phyloP scores from a whole-genome alignment of 2,888 invertebrate genomes.

The Apodemia duryi region DNA sequence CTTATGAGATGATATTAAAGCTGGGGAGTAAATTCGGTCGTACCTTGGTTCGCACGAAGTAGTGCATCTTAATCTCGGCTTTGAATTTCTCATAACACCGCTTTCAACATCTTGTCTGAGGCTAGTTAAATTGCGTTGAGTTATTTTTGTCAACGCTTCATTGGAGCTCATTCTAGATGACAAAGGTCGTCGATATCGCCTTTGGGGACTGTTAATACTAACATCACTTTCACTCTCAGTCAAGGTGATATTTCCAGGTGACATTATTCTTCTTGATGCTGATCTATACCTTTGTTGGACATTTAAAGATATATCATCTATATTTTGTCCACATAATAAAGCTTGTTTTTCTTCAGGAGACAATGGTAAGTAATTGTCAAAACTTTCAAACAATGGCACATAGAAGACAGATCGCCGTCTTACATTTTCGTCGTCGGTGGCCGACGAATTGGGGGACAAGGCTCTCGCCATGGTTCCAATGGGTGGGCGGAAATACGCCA shows the following conservation, averaged over 20 bases:
- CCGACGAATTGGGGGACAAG: conserved; percentile 51
- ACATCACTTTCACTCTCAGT: conserved; percentile 72
- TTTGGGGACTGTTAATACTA: conserved; percentile 60
- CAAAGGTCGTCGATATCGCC: conserved; percentile 60
- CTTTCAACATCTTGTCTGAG: conserved; percentile 63
- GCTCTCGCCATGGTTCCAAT: conserved; percentile 60
- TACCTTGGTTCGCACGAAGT: conserved; percentile 70
- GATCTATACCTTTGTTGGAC: conserved; percentile 55
- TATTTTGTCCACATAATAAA: conserved; percentile 55
- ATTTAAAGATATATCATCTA: conserved; percentile 45
- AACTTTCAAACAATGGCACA: conserved; percentile 83
- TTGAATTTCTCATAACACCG: conserved; percentile 50
- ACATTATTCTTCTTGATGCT: conserved; percentile 49
- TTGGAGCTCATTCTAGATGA: conserved; percentile 68
- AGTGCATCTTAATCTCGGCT: conserved; percentile 63
- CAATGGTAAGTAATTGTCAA: conserved; percentile 78
- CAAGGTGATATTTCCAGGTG: conserved; percentile 59
- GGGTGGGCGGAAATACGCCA: conserved; percentile 57
- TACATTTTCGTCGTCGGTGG: conserved; percentile 70
- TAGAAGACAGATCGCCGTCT: conserved; percentile 87
- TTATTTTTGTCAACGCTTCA: conserved; percentile 61
- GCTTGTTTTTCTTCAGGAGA: conserved; percentile 70
- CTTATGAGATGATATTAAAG: conserved; percentile 62
- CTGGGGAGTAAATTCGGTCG: conserved; percentile 67
- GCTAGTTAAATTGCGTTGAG: conserved; percentile 61